A percentile compares a stretch with the other conserved stretches of the same genome.
Conservation (phyloP, 30 jellyfish, hydroid and myxozoan genomes). For the Nemopilema nomurai region DNA sequence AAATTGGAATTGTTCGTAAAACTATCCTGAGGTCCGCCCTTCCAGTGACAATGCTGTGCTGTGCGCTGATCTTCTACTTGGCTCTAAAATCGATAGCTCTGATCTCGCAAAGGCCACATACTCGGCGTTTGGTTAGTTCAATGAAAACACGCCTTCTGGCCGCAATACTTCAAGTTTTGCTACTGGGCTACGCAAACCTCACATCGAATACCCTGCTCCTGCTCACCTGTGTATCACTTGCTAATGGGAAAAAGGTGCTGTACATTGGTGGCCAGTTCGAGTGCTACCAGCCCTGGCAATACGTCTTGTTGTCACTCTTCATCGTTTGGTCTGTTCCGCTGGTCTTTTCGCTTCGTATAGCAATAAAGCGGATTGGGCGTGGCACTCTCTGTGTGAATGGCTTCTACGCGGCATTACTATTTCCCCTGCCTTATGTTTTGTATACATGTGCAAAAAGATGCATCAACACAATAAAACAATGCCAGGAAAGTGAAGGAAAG, state of each 20-base stretch:
- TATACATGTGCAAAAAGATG: neutral
- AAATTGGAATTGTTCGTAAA: conserved; percentile 2
- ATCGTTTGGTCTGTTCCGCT: conserved; percentile 16
- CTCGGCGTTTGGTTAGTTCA: neutral
- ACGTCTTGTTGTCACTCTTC: conserved; percentile 2
- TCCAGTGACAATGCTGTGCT: conserved; percentile 2
- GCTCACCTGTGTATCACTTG: conserved; percentile 30
- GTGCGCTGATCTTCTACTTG: neutral
- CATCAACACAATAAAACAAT: neutral
- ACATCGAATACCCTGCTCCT: conserved; percentile 21
- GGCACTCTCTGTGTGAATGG: conserved; percentile 4
- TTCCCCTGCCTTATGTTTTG: conserved; percentile 22
- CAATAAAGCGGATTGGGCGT: neutral
- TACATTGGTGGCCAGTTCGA: conserved; percentile 13
- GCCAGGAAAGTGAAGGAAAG: too few species aligned
- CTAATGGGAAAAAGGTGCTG: conserved; percentile 14
- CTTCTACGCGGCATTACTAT: conserved; percentile 16
- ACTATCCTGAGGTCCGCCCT: neutral
- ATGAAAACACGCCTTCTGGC: conserved; percentile 3
- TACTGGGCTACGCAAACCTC: conserved; percentile 21
- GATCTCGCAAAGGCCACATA: neutral
- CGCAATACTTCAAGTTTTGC: conserved; percentile 2
- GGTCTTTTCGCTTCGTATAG: neutral
- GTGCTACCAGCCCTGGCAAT: conserved; percentile 46
- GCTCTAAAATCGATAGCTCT: neutral